Evolutionary conservation across 1,140 invertebrate species (phyloP).

Genomic region (Ceratosolen solmsi): DNA sequence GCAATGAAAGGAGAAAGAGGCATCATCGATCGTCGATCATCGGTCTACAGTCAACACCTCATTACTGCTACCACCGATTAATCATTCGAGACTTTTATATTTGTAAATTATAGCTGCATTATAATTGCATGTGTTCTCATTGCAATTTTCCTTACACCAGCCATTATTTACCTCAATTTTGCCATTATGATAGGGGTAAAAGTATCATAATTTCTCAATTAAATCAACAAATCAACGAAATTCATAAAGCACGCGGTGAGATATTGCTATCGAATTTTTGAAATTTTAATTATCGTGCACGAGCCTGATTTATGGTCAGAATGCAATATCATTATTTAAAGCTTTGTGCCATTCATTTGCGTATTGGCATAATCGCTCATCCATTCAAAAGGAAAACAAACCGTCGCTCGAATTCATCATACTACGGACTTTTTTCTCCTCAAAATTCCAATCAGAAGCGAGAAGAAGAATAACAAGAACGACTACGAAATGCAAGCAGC

Average conservation of each 20-base stretch:
- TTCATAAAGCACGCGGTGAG: background rate
- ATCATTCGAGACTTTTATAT: constrained; percentile 1
- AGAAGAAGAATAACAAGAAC: background rate
- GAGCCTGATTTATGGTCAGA: background rate
- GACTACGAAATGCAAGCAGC: background rate
- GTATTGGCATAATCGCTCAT: background rate
- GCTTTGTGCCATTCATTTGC: background rate
- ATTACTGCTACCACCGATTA: background rate
- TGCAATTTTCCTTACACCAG: too few relatives aligned
- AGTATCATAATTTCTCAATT: background rate
- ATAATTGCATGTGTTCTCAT: background rate
- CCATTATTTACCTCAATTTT: too few relatives aligned
- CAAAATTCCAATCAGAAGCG: too few relatives aligned
- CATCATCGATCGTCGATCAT: background rate
- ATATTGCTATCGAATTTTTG: background rate
- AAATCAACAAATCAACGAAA: background rate
- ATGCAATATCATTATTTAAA: background rate
- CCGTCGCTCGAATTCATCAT: background rate
- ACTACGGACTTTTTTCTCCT: background rate
- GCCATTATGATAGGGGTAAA: too few relatives aligned
- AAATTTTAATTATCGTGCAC: background rate
- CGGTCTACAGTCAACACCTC: too few relatives aligned
- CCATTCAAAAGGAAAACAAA: background rate
- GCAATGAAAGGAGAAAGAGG: background rate
- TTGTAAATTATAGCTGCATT: background rate